A percentile compares a stretch with the other conserved stretches of the same genome.
phyloP scores from a whole-genome alignment of 2,797 vertebrate genomes.

The Gallinago stenura region DNA sequence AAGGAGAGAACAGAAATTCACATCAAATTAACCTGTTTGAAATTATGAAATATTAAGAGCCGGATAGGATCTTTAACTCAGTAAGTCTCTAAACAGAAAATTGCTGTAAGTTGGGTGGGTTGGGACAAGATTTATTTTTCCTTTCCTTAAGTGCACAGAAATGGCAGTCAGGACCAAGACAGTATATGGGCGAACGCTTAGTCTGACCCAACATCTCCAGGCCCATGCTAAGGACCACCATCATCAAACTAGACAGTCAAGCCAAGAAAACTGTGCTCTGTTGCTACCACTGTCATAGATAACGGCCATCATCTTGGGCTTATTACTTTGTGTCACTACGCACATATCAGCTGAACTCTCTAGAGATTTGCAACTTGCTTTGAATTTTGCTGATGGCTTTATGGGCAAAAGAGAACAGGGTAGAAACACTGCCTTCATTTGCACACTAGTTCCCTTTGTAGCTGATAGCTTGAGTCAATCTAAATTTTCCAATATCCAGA shows the following conservation, averaged over 20 bases:
- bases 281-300: not conserved
- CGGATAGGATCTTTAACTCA: too few relatives aligned
- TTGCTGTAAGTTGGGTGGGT: accelerated
- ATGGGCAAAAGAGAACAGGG: not conserved
- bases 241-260: accelerated
- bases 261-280: not conserved
- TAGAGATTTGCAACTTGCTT: not conserved
- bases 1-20: not conserved
- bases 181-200: not conserved
- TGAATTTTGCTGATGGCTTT: not conserved
- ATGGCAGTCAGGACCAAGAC: not conserved
- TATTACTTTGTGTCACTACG: too few relatives aligned
- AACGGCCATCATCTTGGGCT: accelerated
- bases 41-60: not conserved
- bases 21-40: not conserved
- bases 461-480: not conserved
- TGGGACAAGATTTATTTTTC: not conserved
- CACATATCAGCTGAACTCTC: not conserved
- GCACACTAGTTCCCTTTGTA: not conserved
- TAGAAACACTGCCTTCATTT: not conserved
- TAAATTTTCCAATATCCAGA: not conserved
- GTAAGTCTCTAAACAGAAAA: not conserved
- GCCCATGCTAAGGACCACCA: not conserved
- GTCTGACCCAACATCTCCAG: not conserved
- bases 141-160: not conserved